phyloP scores from a whole-genome alignment of 2,797 vertebrate genomes.

The Pangasius larnaudii region DNA sequence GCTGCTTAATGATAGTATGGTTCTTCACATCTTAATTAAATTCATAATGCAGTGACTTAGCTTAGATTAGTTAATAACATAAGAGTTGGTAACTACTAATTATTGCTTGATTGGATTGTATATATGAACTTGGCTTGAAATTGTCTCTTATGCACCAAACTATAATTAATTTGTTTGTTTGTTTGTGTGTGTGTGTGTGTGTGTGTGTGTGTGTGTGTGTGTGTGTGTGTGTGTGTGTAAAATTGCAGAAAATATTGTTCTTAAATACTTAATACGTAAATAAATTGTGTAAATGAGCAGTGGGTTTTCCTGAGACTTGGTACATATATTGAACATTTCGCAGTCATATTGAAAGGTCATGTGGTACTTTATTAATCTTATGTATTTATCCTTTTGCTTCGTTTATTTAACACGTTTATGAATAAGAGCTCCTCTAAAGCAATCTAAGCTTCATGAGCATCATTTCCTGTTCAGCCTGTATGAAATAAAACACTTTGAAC shows the following conservation, averaged over 20 bases:
- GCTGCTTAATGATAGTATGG: neutral
- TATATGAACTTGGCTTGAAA: neutral
- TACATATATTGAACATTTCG: neutral
- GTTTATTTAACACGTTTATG: neutral
- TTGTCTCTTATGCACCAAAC: too few relatives aligned
- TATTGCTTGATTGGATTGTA: neutral
- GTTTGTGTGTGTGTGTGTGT: neutral
- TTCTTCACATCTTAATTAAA: too few relatives aligned
- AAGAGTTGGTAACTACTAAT: neutral
- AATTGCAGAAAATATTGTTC: neutral
- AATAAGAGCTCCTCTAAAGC: neutral
- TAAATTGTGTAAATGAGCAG: neutral
- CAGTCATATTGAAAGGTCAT: neutral
- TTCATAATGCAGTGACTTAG: too few relatives aligned
- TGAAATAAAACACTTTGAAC: conserved; percentile 10
- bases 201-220: neutral
- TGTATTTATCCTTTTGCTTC: neutral
- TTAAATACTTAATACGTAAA: neutral
- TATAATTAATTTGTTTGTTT: neutral
- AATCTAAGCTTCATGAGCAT: neutral
- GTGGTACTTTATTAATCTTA: neutral
- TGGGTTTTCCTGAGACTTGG: neutral
- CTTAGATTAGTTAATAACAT: too few relatives aligned
- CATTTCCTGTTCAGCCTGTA: neutral
- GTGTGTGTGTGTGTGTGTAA: too few relatives aligned